Evolutionary conservation across 2,113 vertebrate genomes (phyloP).

Genomic region (Ailuropoda melanoleuca): DNA sequence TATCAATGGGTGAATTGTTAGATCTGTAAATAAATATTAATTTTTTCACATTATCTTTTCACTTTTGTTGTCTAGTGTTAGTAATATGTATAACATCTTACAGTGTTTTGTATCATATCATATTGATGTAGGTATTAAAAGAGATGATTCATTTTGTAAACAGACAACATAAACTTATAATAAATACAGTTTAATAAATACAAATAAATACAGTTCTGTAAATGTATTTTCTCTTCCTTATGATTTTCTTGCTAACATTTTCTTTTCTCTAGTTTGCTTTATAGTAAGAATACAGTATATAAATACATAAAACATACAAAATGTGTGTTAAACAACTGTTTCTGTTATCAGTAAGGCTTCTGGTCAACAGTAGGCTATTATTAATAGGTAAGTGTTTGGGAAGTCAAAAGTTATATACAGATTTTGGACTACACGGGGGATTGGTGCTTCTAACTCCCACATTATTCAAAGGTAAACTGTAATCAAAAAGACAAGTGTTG

Average conservation of each 20-base stretch:
- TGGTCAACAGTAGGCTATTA: neutral
- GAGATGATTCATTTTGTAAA: neutral
- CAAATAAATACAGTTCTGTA: neutral
- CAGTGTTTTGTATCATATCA: neutral
- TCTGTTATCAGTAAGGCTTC: neutral
- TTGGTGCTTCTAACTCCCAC: neutral
- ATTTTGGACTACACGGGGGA: neutral
- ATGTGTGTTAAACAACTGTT: neutral
- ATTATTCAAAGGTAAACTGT: neutral
- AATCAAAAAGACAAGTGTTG: slow-evolving; percentile 13
- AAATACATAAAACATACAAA: neutral
- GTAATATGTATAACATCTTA: neutral
- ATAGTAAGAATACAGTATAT: neutral
- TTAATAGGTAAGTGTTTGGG: neutral
- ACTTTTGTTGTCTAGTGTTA: neutral
- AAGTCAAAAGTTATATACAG: neutral
- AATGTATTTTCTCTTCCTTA: neutral
- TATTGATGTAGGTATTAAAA: neutral
- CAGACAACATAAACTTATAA: neutral
- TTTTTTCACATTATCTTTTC: slow-evolving; percentile 2
- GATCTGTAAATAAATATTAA: neutral
- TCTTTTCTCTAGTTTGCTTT: neutral
- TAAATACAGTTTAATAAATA: neutral
- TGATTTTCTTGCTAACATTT: neutral
- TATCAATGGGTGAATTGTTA: neutral